These are phyloP conservation scores for Xestia rhomboidea DNA, from an alignment of 2,888 invertebrate species.

Conservation along the genomic window DNA sequence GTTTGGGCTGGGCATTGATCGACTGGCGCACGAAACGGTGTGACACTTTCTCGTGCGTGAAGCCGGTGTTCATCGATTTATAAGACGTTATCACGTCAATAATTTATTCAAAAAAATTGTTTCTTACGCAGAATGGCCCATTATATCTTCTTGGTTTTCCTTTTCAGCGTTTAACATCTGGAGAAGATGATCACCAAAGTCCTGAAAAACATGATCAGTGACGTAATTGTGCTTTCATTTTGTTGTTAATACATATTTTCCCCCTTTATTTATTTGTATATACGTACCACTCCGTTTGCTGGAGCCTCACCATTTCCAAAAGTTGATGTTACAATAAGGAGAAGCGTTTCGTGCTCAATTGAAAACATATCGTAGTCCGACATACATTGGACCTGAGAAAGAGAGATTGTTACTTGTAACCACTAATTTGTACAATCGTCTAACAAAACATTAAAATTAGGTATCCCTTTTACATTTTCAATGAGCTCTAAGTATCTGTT, in stretches of 20 bases:
- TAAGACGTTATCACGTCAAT: no score
- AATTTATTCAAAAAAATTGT: background rate
- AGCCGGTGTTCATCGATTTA: no score
- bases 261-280: background rate
- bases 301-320: conserved; percentile 99
- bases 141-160: conserved; percentile 75
- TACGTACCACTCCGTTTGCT: conserved; percentile 96
- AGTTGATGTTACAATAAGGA: conserved; percentile 97
- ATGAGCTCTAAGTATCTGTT: background rate
- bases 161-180: conserved; percentile 83
- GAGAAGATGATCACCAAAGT: conserved; percentile 84
- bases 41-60: no score
- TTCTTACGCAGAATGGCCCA: conserved; percentile 47
- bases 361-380: conserved; percentile 97
- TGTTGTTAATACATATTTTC: background rate
- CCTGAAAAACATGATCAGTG: conserved; percentile 70
- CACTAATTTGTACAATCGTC: background rate
- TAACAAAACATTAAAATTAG: background rate
- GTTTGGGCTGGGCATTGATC: no score
- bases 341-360: conserved; percentile 97
- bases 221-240: background rate
- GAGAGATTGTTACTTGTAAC: background rate
- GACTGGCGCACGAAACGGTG: no score
- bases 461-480: background rate
- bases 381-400: conserved; percentile 96